These are phyloP conservation scores for Peromyscus polionotus DNA, from an alignment of 2,113 vertebrate species.

Conservation along the genomic window DNA sequence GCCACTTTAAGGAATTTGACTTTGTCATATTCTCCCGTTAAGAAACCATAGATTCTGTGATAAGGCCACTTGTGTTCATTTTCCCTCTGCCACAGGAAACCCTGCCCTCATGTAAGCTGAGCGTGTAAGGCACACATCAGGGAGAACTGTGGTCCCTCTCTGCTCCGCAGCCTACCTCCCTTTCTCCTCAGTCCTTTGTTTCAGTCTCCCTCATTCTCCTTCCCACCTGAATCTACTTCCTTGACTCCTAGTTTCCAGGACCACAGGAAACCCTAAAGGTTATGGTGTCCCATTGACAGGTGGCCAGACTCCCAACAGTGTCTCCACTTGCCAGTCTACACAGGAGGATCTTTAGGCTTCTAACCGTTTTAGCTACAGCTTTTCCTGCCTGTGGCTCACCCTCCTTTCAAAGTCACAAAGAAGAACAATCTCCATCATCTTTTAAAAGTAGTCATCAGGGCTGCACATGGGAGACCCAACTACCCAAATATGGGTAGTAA, in stretches of 20 bases:
- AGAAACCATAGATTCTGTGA: not conserved
- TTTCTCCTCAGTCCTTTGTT: too few species aligned
- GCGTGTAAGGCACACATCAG: not conserved
- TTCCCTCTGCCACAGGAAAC: not conserved
- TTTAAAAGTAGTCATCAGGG: not conserved
- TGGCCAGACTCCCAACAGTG: not conserved
- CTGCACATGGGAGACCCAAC: not conserved
- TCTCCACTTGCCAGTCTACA: not conserved
- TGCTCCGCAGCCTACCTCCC: fast-evolving
- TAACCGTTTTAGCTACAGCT: not conserved
- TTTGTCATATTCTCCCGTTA: not conserved
- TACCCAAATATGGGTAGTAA: not conserved
- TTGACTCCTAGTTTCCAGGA: not conserved
- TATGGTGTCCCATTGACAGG: not conserved
- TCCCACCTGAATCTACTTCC: not conserved
- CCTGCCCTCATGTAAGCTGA: not conserved
- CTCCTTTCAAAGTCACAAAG: not conserved
- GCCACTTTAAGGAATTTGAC: not conserved
- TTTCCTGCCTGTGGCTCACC: not conserved
- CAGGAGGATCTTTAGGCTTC: not conserved
- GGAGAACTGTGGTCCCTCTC: not conserved
- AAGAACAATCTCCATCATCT: not conserved
- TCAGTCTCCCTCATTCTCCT: not conserved
- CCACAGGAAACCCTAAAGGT: not conserved
- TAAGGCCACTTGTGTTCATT: not conserved